Percentiles rank a stretch among this genome's conserved stretches.
phyloP scores from a whole-genome alignment of 2,888 invertebrate genomes.

The Mesorhabditis spiculigera region DNA sequence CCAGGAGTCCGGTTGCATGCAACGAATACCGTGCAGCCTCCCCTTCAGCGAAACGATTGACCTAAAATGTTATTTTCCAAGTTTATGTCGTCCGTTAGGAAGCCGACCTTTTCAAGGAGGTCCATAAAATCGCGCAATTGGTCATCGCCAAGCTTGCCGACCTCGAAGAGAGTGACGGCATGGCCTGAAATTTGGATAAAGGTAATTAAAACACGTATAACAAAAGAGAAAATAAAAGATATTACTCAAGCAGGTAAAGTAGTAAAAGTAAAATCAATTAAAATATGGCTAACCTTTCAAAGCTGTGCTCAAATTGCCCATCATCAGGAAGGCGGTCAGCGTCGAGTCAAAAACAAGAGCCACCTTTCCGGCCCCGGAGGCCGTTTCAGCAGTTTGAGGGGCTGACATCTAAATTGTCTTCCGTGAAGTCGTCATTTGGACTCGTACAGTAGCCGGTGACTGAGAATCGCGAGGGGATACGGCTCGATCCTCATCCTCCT shows the following conservation, averaged over 20 bases:
- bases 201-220: not conserved
- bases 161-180: conserved; percentile 95
- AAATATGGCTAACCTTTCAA: conserved; percentile 25
- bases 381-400: conserved; percentile 13
- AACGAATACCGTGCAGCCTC: conserved; percentile 81
- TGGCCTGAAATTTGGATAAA: conserved; percentile 67
- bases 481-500: conserved; percentile 26
- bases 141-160: conserved; percentile 90
- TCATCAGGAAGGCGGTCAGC: conserved; percentile 92
- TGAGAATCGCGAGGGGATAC: conserved; percentile 6
- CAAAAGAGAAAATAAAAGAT: not conserved
- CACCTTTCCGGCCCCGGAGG: conserved; percentile 63
- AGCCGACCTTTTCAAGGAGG: conserved; percentile 78
- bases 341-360: conserved; percentile 92
- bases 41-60: conserved; percentile 68
- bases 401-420: too few relatives aligned
- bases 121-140: conserved; percentile 83
- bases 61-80: conserved; percentile 17
- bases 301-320: conserved; percentile 81
- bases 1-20: conserved; percentile 67
- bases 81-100: not conserved
- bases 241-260: not conserved
- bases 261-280: not conserved
- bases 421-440: not conserved
- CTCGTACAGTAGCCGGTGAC: not conserved